Evolutionary conservation across 2,888 invertebrate genomes (phyloP), one percentile per base, ranked within the genome.

Genomic region (Corbicula japonica): DNA sequence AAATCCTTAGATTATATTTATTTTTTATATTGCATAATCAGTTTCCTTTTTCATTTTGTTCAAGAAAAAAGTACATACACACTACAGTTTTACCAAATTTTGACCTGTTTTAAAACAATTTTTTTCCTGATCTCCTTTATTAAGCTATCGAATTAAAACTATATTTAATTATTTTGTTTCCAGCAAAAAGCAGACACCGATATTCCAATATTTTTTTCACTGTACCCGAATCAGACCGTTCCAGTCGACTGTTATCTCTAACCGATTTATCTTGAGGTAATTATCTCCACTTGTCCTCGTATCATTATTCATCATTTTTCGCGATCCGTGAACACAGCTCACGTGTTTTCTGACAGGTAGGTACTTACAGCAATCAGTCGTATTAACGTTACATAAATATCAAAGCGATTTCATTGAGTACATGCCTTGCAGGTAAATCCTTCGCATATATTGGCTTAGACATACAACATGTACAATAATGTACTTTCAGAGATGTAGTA

Each of bases 341-440:
- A 58, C 38, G 32, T 58, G 38, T 2, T 35, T 21, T 58, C 58
- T 58, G 58, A 58, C 58, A 58, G n/a, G 58, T 23, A n/a, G 58
- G 26, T 58, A 58, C n/a, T n/a, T n/a, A n/a, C n/a, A n/a, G n/a
- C n/a, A n/a, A 58, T 58, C 58, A 58, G 35, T 38, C 58, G 21
- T 15, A 34, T 21, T 35, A 38, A 28, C 58, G 34, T 35, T 6
- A 35, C 21, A 35, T 34, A n/a, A 58, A 58, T 58, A 58, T 58
- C 58, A 58, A 58, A 58, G 58, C 34, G 32, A 21, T 58, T 35
- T 35, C 21, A 35, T 12, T 28, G 30, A n/a, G 21, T 58, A 18
- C 58, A 35, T n/a, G 35, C n/a, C 2, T n/a, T 35, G 38, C 58
- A 58, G 58, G 58, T 58, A 58, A 35, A 54, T 30, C 28, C 58